Percentiles rank a stretch among this genome's conserved stretches.
Conservation (phyloP, 2,888 invertebrate species). For the Plagodis pulveraria region DNA sequence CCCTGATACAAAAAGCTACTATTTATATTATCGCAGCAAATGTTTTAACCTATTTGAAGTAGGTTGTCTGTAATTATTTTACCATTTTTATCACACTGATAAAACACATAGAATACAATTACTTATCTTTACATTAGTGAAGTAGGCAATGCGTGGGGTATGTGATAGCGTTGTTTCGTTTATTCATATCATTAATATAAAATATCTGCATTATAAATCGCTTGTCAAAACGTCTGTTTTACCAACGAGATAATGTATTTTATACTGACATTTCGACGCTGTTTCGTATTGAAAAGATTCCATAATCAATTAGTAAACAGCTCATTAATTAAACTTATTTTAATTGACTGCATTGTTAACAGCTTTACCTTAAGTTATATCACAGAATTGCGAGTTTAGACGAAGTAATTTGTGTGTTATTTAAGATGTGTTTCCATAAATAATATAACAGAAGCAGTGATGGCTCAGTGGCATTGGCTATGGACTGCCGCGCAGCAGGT, state of each 20-base stretch:
- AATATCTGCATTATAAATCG: conserved; percentile 24
- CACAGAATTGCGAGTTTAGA: background rate
- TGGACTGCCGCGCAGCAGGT: too few species aligned
- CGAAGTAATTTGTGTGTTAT: too few species aligned
- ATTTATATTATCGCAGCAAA: conserved; percentile 46
- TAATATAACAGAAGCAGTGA: too few species aligned
- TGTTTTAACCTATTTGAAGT: conserved; percentile 29
- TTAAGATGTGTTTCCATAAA: too few species aligned
- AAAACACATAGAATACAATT: conserved; percentile 18
- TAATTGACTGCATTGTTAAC: conserved; percentile 5
- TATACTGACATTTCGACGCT: conserved; percentile 9
- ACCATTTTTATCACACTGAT: conserved; percentile 32
- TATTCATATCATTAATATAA: conserved; percentile 24
- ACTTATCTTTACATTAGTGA: conserved; percentile 23
- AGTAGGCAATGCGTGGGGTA: conserved; percentile 35
- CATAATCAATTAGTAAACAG: background rate
- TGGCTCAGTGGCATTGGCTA: too few species aligned
- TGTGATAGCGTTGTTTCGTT: conserved; percentile 28
- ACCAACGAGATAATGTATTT: conserved; percentile 12
- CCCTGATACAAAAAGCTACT: conserved; percentile 41
- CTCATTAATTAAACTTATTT: conserved; percentile 32
- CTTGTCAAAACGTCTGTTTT: conserved; percentile 16
- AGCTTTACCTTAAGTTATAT: background rate
- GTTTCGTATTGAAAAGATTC: background rate
- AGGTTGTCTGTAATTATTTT: conserved; percentile 33